These are phyloP conservation scores for Prionace glauca DNA, from an alignment of 2,797 vertebrate genomes.

Conservation along the genomic window DNA sequence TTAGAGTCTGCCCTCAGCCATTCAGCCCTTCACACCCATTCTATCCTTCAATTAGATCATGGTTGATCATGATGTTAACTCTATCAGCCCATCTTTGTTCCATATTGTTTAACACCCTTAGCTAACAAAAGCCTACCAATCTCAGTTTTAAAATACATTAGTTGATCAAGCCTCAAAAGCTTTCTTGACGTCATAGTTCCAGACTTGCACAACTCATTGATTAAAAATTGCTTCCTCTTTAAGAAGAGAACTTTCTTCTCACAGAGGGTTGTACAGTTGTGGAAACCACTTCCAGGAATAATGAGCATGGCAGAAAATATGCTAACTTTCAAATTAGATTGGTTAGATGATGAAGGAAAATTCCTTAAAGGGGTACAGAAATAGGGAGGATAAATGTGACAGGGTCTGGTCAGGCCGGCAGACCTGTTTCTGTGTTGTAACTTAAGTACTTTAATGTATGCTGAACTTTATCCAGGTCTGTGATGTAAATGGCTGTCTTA, in stretches of 20 bases:
- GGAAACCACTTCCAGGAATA: not conserved
- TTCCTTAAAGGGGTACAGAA: not conserved
- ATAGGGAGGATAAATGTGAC: not conserved
- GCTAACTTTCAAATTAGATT: not conserved
- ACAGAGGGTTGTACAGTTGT: not conserved
- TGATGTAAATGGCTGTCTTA: not conserved
- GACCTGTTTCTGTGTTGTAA: not conserved
- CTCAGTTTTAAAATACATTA: no score
- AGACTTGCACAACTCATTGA: not conserved
- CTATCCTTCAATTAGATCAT: no score
- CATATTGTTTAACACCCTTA: no score
- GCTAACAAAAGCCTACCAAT: no score
- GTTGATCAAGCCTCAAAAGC: no score
- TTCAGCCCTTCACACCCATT: no score
- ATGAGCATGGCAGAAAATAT: not conserved
- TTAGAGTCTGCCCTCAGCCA: no score
- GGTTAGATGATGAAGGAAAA: not conserved
- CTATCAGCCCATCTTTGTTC: no score
- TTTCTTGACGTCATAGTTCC: no score
- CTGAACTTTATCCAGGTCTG: not conserved
- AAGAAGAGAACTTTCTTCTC: not conserved
- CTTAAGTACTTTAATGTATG: not conserved
- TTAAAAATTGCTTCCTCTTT: not conserved
- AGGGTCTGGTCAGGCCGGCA: not conserved
- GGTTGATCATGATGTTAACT: no score